Percentiles rank a stretch among this genome's conserved stretches.
phyloP scores from a whole-genome alignment of 2,888 invertebrate genomes.

The Willowsia nigromaculata region DNA sequence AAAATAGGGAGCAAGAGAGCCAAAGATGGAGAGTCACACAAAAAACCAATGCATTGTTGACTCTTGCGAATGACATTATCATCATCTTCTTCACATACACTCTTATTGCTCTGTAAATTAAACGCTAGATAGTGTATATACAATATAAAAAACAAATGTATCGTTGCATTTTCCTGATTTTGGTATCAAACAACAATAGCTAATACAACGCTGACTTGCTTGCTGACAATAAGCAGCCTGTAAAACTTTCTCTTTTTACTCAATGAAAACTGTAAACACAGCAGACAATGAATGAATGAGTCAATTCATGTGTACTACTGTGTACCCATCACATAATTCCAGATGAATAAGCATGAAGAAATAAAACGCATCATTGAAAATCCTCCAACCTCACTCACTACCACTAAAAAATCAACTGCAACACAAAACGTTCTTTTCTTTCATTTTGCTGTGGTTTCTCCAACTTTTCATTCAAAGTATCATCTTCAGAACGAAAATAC shows the following conservation, averaged over 20 bases:
- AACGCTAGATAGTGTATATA: too few relatives aligned
- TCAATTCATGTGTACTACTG: constrained; percentile 41
- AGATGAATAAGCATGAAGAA: constrained; percentile 40
- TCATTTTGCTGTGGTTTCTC: neutral
- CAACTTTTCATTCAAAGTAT: neutral
- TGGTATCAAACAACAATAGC: neutral
- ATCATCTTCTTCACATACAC: neutral
- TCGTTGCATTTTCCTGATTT: neutral
- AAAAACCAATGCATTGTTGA: neutral
- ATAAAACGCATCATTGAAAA: constrained; percentile 61
- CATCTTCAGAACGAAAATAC: constrained; percentile 26
- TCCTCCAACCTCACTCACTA: neutral
- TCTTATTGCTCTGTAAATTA: neutral
- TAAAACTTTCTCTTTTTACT: neutral
- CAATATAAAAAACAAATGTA: neutral
- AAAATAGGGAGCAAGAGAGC: neutral
- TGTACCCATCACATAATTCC: constrained; percentile 29
- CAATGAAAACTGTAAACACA: neutral
- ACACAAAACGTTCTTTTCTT: neutral
- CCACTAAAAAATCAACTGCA: constrained; percentile 14
- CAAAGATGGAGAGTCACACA: neutral
- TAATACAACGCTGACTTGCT: neutral
- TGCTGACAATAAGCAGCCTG: neutral
- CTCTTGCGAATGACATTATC: neutral
- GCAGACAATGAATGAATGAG: neutral